phyloP scores from a whole-genome alignment of 2,113 vertebrate species.

The Crotalus horridus region DNA sequence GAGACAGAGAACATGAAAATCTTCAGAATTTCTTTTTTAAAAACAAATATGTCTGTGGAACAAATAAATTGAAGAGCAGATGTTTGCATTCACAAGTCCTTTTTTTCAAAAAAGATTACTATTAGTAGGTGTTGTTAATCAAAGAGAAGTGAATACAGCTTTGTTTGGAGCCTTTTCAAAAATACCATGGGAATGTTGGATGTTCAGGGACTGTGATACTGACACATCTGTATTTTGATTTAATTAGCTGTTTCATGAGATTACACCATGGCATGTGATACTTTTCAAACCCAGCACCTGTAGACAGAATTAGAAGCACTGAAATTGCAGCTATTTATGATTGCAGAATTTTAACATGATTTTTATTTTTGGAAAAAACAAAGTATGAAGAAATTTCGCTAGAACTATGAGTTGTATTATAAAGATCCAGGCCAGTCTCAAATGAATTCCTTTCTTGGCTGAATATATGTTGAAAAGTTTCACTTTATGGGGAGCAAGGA shows the following conservation, averaged over 20 bases:
- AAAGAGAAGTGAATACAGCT: constrained; percentile 24
- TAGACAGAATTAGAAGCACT: constrained; percentile 57
- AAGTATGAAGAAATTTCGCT: constrained; percentile 53
- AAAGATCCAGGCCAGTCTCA: constrained; percentile 60
- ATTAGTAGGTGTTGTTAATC: constrained; percentile 43
- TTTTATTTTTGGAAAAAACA: constrained; percentile 43
- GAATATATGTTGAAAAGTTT: constrained; percentile 55
- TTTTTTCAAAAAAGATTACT: constrained; percentile 42
- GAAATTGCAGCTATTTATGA: constrained; percentile 3
- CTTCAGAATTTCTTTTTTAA: constrained; percentile 40
- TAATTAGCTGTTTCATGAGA: constrained; percentile 69
- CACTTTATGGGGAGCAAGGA: constrained; percentile 47
- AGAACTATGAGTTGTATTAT: constrained; percentile 66
- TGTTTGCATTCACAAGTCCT: neutral
- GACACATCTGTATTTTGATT: constrained; percentile 72
- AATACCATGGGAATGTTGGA: constrained; percentile 49
- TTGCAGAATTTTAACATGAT: constrained; percentile 32
- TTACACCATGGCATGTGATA: constrained; percentile 58
- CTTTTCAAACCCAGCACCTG: constrained; percentile 66
- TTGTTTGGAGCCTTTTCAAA: constrained; percentile 30
- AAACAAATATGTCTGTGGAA: constrained; percentile 37
- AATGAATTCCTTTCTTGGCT: constrained; percentile 71
- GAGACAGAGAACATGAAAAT: neutral
- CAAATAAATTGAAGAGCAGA: constrained; percentile 20
- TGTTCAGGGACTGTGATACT: constrained; percentile 63